Conservation (phyloP, 1,140 invertebrate genomes). For the Anastatus disparis region DNA sequence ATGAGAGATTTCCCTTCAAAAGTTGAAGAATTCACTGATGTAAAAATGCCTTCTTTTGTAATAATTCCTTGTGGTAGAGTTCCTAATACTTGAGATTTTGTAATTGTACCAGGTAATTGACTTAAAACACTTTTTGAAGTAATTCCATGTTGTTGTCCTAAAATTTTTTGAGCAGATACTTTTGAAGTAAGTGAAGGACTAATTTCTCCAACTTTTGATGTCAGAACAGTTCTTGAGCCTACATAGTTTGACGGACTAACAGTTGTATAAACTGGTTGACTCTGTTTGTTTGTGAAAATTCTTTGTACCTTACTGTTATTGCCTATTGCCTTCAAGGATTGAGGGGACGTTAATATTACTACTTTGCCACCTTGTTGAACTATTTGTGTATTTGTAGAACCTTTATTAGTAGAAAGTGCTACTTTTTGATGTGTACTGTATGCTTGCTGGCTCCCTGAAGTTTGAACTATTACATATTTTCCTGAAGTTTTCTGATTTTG, state of each 20-base stretch:
- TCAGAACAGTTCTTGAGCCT: conserved; percentile 66
- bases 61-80: conserved; percentile 52
- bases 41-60: conserved; percentile 55
- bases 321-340: conserved; percentile 54
- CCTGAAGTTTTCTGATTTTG: conserved; percentile 61
- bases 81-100: conserved; percentile 46
- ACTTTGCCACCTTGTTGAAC: conserved; percentile 61
- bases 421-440: conserved; percentile 58
- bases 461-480: conserved; percentile 73
- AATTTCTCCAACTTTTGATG: conserved; percentile 50
- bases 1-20: conserved; percentile 52
- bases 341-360: conserved; percentile 57
- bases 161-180: conserved; percentile 59
- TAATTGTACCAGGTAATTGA: conserved; percentile 48
- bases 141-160: conserved; percentile 52
- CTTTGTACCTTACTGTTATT: conserved; percentile 60
- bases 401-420: conserved; percentile 50
- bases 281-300: conserved; percentile 59
- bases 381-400: conserved; percentile 55
- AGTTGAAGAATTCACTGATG: conserved; percentile 49
- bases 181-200: conserved; percentile 62
- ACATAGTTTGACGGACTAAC: conserved; percentile 51
- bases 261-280: conserved; percentile 52
- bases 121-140: conserved; percentile 52
- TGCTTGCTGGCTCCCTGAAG: conserved; percentile 58